These are phyloP conservation scores for Cyphomyrus plagiostoma DNA, from an alignment of 2,113 vertebrate genomes.

Conservation along the genomic window DNA sequence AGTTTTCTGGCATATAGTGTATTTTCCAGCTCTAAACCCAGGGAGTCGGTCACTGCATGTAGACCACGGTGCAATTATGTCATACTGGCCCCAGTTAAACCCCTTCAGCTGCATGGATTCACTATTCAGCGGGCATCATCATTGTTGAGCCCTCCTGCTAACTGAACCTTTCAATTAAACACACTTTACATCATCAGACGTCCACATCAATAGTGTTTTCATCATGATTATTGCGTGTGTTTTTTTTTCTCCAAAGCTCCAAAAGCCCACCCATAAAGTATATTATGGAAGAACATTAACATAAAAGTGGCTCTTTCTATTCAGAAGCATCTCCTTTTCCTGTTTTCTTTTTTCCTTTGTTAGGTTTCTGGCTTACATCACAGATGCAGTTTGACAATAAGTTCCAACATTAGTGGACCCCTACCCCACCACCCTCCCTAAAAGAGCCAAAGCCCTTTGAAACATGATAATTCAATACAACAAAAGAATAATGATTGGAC, in stretches of 20 bases:
- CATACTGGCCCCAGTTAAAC: not conserved
- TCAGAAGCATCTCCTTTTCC: not conserved
- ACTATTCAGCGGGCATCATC: not conserved
- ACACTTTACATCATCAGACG: not conserved
- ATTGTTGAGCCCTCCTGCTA: not conserved
- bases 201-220: not conserved
- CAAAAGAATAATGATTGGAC: conserved; percentile 14
- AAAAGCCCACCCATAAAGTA: not conserved
- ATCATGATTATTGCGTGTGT: not conserved
- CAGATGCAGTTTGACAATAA: not conserved
- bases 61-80: not conserved
- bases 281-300: not conserved
- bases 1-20: not conserved
- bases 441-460: conserved; percentile 12
- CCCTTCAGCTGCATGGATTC: not conserved
- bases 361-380: not conserved
- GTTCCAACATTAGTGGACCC: not conserved
- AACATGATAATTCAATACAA: conserved; percentile 16
- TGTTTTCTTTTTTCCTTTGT: not conserved
- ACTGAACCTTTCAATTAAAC: not conserved
- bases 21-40: not conserved
- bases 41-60: not conserved
- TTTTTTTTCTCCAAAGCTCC: not conserved
- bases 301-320: not conserved
- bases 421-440: not conserved